phyloP scores from a whole-genome alignment of 2,113 vertebrate species.

The Nothobranchius furzeri region DNA sequence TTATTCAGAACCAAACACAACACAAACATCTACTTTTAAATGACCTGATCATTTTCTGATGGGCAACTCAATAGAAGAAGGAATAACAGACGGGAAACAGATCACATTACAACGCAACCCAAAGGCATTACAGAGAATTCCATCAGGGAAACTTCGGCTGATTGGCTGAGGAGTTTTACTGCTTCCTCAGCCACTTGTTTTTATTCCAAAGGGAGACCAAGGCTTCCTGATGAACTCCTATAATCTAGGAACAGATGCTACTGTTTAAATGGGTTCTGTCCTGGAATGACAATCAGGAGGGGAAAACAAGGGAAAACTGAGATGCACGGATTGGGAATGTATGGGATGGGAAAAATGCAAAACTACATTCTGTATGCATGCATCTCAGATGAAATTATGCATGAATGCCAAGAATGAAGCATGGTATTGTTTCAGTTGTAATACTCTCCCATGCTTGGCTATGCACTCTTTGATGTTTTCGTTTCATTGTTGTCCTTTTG shows the following conservation, averaged over 20 bases:
- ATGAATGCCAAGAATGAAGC: no score
- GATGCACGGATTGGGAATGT: no score
- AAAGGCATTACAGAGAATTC: not conserved
- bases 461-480: no score
- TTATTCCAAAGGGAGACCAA: not conserved
- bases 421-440: no score
- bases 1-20: no score
- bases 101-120: not conserved
- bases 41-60: not conserved
- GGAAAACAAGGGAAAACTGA: no score
- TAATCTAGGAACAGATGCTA: not conserved
- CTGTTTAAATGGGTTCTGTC: not conserved
- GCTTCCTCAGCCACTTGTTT: not conserved
- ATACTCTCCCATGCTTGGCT: no score
- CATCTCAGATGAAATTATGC: no score
- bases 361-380: no score
- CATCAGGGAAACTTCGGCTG: not conserved
- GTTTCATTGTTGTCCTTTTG: no score
- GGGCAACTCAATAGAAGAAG: not conserved
- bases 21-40: no score
- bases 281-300: not conserved
- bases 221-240: not conserved
- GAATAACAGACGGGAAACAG: not conserved
- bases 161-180: not conserved
- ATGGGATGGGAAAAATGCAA: no score